A percentile compares a stretch with the other conserved stretches of the same genome.
phyloP scores from a whole-genome alignment of 2,113 vertebrate genomes.

The Nycticryphes semicollaris region DNA sequence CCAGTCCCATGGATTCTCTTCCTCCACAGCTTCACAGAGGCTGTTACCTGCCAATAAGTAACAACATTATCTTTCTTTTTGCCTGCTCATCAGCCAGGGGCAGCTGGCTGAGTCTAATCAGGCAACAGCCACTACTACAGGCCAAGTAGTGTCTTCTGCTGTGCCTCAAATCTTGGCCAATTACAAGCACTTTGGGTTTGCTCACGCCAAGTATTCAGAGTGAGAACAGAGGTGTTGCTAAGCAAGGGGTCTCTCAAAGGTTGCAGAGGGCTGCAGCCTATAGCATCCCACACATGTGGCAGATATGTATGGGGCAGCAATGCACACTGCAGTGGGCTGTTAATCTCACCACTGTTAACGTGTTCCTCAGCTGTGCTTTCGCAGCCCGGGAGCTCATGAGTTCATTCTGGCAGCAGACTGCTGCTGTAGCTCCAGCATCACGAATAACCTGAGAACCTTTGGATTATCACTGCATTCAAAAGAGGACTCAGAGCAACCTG shows the following conservation, averaged over 20 bases:
- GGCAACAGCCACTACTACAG: neutral
- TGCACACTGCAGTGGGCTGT: rapidly evolving
- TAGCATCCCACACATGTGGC: neutral
- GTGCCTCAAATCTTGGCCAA: neutral
- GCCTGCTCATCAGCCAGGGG: neutral
- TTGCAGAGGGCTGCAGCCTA: neutral
- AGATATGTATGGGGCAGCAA: neutral
- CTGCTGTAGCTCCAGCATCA: neutral
- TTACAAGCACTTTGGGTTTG: neutral
- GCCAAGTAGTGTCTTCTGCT: neutral
- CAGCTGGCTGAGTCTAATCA: neutral
- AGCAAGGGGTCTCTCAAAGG: neutral
- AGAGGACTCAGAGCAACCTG: neutral
- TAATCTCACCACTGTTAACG: neutral
- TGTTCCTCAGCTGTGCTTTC: neutral
- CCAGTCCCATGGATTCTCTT: neutral
- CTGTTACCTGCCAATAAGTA: neutral
- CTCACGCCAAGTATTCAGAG: neutral
- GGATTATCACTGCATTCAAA: neutral
- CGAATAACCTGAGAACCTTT: neutral
- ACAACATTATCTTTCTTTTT: neutral
- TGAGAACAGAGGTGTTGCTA: neutral
- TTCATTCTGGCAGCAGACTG: neutral
- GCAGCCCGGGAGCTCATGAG: neutral
- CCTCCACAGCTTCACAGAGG: neutral